Percentiles rank a stretch among this genome's conserved stretches.
These are phyloP conservation scores for Drosophila atripex DNA, from an alignment of 2,888 invertebrate genomes.

Conservation along the genomic window DNA sequence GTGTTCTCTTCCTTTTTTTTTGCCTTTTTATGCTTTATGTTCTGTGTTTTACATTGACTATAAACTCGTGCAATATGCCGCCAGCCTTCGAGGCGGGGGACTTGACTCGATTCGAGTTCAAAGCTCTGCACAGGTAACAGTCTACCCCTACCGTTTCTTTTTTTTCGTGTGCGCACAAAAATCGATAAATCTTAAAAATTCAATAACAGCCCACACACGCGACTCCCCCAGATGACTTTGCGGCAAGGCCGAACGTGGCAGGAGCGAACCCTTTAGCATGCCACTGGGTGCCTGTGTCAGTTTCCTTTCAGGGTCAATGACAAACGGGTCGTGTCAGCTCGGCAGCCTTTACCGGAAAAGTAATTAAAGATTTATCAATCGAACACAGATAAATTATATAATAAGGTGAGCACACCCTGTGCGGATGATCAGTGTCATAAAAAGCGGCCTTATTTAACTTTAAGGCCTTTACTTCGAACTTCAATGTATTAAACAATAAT, in stretches of 20 bases:
- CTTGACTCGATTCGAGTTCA: conserved; percentile 27
- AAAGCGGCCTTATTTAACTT: not conserved
- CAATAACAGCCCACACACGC: conserved; percentile 73
- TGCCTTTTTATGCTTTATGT: conserved; percentile 55
- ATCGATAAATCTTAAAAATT: conserved; percentile 79
- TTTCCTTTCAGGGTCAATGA: conserved; percentile 66
- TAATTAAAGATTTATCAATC: conserved; percentile 63
- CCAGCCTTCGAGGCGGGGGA: conserved; percentile 49
- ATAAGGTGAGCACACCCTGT: conserved; percentile 21
- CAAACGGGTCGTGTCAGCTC: conserved; percentile 55
- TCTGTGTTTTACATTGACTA: conserved; percentile 74
- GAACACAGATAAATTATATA: conserved; percentile 34
- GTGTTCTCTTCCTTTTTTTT: conserved; percentile 16
- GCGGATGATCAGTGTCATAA: conserved; percentile 6
- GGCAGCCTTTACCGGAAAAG: conserved; percentile 12
- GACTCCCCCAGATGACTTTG: conserved; percentile 35
- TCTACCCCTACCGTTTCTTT: conserved; percentile 1
- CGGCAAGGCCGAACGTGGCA: conserved; percentile 32
- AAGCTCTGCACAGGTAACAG: conserved; percentile 39
- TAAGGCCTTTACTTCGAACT: not conserved
- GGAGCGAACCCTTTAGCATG: conserved; percentile 22
- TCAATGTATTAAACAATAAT: not conserved
- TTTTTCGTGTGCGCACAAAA: conserved; percentile 56
- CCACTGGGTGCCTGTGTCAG: conserved; percentile 39
- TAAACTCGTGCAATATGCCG: conserved; percentile 67